Evolutionary conservation across 1,140 invertebrate genomes (phyloP), one percentile per base, ranked within the genome.

Genomic region (Babylonia areolata): DNA sequence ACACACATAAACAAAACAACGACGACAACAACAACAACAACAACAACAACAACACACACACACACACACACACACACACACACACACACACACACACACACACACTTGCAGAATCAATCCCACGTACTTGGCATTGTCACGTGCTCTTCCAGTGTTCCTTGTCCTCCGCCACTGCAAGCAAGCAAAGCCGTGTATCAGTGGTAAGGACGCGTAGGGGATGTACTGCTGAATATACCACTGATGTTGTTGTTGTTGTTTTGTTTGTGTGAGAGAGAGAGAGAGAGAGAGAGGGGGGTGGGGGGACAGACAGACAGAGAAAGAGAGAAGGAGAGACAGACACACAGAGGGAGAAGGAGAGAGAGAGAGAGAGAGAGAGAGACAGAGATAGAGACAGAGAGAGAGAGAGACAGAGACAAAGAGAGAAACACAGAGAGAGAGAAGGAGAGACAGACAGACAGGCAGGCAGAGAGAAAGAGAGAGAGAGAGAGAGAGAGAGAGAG

Each of bases 41-140:
- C n/a, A n/a, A n/a, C n/a, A n/a, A n/a, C n/a, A n/a, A n/a, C n/a
- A n/a, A n/a, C n/a, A 51, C 37, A 40, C 39, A 54, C 9, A 15
- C 31, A 28, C 3, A 5, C 23, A 5, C 3, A 23, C 20, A 5
- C 20, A 23, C 20, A 6, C 58, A 5, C 6, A 69, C 6, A 69
- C 58, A 69, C 58, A 69, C 58, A 69, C 58, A 69, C 58, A 69
- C 58, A 69, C 58, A 69, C 58, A 28, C 79, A 23, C 20, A 28
- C 51, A 46, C 42, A 46, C 42, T 6, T 15, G 15, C 42, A 46
- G 5, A 46, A 5, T 6, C 42, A 46, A 5, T 6, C 42, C 42
- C 15, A 46, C 42, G 15, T 51, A 71, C 31, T 71, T 9, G 23
- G 31, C 64, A 71, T 33, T 33, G 64, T 71, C 23, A 28, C 23